Evolutionary conservation across 2,888 invertebrate species (phyloP).

Genomic region (Lumbricus terrestris): DNA sequence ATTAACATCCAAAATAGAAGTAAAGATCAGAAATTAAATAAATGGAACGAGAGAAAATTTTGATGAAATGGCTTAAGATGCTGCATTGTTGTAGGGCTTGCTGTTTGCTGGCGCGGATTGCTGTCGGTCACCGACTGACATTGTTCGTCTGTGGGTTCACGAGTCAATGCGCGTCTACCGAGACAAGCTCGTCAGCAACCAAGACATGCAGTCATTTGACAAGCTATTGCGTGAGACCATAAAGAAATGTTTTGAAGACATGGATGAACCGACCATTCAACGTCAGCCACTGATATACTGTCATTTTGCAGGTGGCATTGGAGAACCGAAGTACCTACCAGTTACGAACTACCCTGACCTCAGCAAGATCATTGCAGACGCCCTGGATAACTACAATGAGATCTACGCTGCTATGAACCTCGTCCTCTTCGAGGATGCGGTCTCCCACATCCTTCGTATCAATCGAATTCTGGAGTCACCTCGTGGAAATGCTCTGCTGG

Average conservation of each 20-base stretch:
- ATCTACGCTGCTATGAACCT: slow-evolving; percentile 95
- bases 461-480: slow-evolving; percentile 91
- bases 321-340: slow-evolving; percentile 92
- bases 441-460: slow-evolving; percentile 89
- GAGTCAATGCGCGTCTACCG: slow-evolving; percentile 90
- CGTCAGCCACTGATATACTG: slow-evolving; percentile 88
- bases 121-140: slow-evolving; percentile 74
- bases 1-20: background rate
- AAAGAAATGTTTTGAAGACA: slow-evolving; percentile 91
- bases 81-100: slow-evolving; percentile 70
- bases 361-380: slow-evolving; percentile 81
- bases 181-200: slow-evolving; percentile 87
- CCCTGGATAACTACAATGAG: slow-evolving; percentile 90
- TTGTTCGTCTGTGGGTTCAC: slow-evolving; percentile 88
- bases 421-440: slow-evolving; percentile 93
- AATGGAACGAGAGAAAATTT: background rate
- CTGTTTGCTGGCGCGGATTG: slow-evolving; percentile 87
- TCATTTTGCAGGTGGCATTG: slow-evolving; percentile 91
- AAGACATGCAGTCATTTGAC: slow-evolving; percentile 83
- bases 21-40: background rate
- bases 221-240: slow-evolving; percentile 86
- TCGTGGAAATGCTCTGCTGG: slow-evolving; percentile 86
- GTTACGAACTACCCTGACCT: slow-evolving; percentile 76
- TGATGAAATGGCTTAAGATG: background rate
- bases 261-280: slow-evolving; percentile 81